Evolutionary conservation across 2,888 invertebrate species (phyloP), one percentile per base, ranked within the genome.

Genomic region (Callimorpha dominula): DNA sequence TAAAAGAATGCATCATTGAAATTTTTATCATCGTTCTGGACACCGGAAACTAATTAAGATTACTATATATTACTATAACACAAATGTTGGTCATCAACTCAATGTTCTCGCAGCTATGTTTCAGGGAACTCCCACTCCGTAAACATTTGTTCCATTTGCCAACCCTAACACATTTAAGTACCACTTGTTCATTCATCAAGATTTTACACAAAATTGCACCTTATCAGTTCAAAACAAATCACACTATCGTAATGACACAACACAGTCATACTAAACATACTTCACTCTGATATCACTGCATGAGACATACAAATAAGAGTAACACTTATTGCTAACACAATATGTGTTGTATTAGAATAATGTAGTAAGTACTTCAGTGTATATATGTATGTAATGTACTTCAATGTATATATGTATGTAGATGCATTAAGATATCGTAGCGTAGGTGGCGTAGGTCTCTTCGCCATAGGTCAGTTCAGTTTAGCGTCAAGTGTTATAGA

Each of bases 321-420:
- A 20, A 31, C n/a, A 46, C 46, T 54, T 72, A 57, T 11, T 14
- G 14, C 57, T n/a, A n/a, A 40, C 9, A 20, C 8, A 49, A 65
- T 70, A 70, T 43, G 43, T 52, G 70, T 70, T n/a, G 50, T 52
- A 49, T 70, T 64, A 64, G 60, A n/a, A 15, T 50, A 50, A 31
- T 49, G 49, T 54, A 12, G 50, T 42, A n/a, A 52, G 54, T 42
- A 67, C 54, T 62, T 69, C 12, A 7, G 50, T 12, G 40, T 31
- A 31, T 31, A 31, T 31, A 31, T 12, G 54, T 57, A 67, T 67
- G 20, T 43, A 9, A 46, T 46, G 6, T 46, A 46, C 9, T 4
- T 43, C n/a, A n/a, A 43, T 43, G 43, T 43, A n/a, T 43, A 43
- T 60, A 20, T 60, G 31, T 20, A 60, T 14, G 20, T 60, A 60